A percentile compares a stretch with the other conserved stretches of the same genome.
Evolutionary conservation across 35 echinoderm and acorn worm genomes (phyloP).

Genomic region (Eucidaris tribuloides): DNA sequence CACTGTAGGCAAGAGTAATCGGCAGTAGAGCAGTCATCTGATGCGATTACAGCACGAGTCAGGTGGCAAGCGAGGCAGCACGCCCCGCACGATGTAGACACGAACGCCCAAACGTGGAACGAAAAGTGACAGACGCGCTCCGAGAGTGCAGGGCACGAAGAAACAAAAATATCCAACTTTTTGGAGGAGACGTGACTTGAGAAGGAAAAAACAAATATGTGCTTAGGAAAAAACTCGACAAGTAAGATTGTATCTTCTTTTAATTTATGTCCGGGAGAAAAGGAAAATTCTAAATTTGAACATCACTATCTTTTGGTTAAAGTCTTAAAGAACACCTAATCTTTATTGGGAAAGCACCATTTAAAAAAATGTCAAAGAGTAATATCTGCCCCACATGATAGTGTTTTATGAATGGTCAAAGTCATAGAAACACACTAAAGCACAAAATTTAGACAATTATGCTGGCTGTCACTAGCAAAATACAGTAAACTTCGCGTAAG

Average conservation of each 20-base stretch:
- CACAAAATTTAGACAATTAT: too few species aligned
- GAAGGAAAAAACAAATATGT: conserved; percentile 52
- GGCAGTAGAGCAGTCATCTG: too few species aligned
- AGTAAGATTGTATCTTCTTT: not conserved
- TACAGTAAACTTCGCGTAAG: too few species aligned
- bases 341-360: not conserved
- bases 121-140: conserved; percentile 78
- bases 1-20: too few species aligned
- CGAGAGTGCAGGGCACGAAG: conserved; percentile 79
- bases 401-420: not conserved
- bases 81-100: conserved; percentile 65
- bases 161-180: conserved; percentile 63
- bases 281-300: not conserved
- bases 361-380: not conserved
- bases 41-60: not conserved
- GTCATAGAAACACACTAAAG: not conserved
- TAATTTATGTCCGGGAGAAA: not conserved
- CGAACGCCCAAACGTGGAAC: conserved; percentile 73
- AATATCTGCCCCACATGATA: not conserved
- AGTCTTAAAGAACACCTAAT: too few species aligned
- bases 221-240: conserved; percentile 46
- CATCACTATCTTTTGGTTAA: not conserved
- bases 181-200: conserved; percentile 63
- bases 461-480: too few species aligned
- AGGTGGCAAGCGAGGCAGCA: conserved; percentile 54